Conservation (phyloP, 2,113 vertebrate species). For the Ameiurus melas region DNA sequence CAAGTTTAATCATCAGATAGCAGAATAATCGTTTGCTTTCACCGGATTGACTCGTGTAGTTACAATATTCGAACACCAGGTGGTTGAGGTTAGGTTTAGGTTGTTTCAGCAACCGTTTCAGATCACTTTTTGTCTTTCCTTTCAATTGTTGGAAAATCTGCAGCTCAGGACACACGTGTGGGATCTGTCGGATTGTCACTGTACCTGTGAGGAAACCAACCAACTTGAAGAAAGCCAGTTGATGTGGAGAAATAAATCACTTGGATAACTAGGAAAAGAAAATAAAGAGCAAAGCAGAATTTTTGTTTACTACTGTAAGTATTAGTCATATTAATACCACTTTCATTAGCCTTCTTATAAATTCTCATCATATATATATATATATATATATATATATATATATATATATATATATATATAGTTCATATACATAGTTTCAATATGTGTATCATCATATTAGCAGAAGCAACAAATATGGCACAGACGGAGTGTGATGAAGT, state of each 20-base stretch:
- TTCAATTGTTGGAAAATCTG: background rate
- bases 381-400: too few species aligned
- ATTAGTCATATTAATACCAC: background rate
- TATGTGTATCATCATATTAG: background rate
- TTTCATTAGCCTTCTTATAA: too few species aligned
- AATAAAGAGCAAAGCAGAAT: background rate
- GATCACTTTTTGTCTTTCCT: background rate
- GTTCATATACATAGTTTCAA: background rate
- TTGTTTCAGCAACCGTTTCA: background rate
- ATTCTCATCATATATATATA: too few species aligned
- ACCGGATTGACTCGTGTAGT: background rate
- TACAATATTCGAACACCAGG: background rate
- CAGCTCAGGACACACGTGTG: background rate
- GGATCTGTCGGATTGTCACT: background rate
- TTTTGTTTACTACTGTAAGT: background rate
- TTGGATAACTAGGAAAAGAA: background rate
- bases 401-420: too few species aligned
- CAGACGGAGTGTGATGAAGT: conserved; percentile 51
- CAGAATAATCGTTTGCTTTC: background rate
- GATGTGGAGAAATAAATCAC: background rate
- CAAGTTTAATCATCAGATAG: background rate
- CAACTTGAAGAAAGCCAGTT: background rate
- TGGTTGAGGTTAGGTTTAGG: background rate
- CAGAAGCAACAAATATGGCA: conserved; percentile 51
- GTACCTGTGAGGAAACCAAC: background rate